These are phyloP conservation scores for Apus apus DNA, from an alignment of 2,113 vertebrate genomes.

Conservation along the genomic window DNA sequence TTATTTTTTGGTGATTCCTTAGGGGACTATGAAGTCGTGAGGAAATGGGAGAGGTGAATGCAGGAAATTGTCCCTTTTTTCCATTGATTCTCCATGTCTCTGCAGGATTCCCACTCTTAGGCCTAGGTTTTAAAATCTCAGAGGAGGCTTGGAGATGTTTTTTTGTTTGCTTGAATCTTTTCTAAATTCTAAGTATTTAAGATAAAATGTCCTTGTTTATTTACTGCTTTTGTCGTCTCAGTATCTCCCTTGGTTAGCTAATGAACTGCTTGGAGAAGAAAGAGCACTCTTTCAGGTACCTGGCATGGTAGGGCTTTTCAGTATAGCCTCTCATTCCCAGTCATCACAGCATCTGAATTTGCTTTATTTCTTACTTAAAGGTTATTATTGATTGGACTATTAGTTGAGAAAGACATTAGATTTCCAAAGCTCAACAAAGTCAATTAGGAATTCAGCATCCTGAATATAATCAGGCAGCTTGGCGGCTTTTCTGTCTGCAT, in stretches of 20 bases:
- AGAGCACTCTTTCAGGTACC: fast-evolving
- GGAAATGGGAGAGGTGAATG: neutral
- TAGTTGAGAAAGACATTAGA: neutral
- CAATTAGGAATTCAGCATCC: neutral
- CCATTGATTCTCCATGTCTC: neutral
- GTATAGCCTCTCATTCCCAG: neutral
- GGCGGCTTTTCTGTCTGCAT: neutral
- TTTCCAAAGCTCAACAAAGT: neutral
- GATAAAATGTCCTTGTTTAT: neutral
- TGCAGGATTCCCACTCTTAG: neutral
- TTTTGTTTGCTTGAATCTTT: neutral
- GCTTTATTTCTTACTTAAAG: neutral
- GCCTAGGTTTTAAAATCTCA: neutral
- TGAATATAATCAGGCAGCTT: neutral
- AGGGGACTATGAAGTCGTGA: neutral
- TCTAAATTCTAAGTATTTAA: neutral
- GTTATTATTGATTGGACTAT: neutral
- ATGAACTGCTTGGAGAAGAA: neutral
- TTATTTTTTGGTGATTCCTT: neutral
- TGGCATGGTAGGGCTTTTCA: neutral
- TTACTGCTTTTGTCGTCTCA: neutral
- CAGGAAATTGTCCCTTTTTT: neutral
- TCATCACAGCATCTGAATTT: neutral
- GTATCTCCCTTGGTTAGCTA: neutral
- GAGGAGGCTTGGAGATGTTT: neutral